Conservation (phyloP, 2,797 vertebrate species). For the Cyclura pinguis region DNA sequence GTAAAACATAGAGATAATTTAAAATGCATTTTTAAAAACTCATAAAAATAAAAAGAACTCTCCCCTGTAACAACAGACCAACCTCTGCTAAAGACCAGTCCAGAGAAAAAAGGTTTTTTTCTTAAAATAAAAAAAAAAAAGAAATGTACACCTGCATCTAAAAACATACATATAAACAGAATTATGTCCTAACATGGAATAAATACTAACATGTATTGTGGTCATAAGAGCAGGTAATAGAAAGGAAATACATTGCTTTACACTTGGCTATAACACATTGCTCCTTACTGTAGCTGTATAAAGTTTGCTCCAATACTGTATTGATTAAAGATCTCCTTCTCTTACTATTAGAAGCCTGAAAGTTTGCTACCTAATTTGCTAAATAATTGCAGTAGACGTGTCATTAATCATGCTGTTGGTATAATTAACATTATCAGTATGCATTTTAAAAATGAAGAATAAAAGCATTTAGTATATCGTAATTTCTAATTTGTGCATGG, state of each 20-base stretch:
- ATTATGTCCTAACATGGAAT: not conserved
- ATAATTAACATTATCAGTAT: constrained; percentile 57
- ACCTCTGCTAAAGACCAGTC: too few relatives aligned
- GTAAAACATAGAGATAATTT: not conserved
- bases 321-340: constrained; percentile 44
- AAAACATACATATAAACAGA: not conserved
- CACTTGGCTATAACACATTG: not conserved
- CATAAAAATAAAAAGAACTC: too few relatives aligned
- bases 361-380: constrained; percentile 47
- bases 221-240: not conserved
- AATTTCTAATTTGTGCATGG: constrained; percentile 55
- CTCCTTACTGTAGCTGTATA: constrained; percentile 5
- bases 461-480: constrained; percentile 55
- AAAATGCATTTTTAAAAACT: too few relatives aligned
- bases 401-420: constrained; percentile 62
- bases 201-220: not conserved
- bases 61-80: too few relatives aligned
- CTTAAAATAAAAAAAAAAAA: not conserved
- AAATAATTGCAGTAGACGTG: constrained; percentile 59
- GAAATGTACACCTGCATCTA: not conserved
- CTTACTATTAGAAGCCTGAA: constrained; percentile 48
- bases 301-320: constrained; percentile 25
- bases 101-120: too few relatives aligned
- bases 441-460: constrained; percentile 55
- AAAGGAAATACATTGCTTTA: fast-evolving